Conservation (phyloP, 2,888 invertebrate genomes). For the Xestia xanthographa region DNA sequence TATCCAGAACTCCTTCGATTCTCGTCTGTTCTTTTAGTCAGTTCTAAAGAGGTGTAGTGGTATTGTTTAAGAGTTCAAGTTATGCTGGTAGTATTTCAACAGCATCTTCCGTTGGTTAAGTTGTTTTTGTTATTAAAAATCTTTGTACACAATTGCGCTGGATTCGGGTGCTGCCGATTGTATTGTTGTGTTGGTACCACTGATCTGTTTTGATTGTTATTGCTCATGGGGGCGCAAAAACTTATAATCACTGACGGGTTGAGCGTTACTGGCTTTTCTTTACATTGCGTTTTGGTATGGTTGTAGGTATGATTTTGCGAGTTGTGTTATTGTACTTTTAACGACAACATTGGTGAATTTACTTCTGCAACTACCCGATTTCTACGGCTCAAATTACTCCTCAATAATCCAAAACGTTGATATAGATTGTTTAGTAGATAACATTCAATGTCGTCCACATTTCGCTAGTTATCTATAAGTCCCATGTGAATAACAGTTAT, state of each 20-base stretch:
- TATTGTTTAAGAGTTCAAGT: slow-evolving; percentile 68
- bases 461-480: not conserved
- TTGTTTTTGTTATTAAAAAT: slow-evolving; percentile 81
- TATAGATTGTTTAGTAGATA: not conserved
- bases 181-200: slow-evolving; percentile 54
- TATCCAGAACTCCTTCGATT: slow-evolving; percentile 60
- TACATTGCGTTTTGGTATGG: not conserved
- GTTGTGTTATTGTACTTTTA: not conserved
- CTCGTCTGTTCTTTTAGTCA: slow-evolving; percentile 6
- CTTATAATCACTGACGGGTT: slow-evolving; percentile 50
- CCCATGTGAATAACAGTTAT: not conserved
- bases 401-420: no score
- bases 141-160: slow-evolving; percentile 69
- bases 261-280: slow-evolving; percentile 10
- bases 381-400: not conserved
- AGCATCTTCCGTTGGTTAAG: slow-evolving; percentile 81
- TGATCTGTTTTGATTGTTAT: slow-evolving; percentile 60
- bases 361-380: not conserved
- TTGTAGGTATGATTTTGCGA: not conserved
- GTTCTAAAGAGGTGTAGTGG: slow-evolving; percentile 25
- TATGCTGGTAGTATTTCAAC: slow-evolving; percentile 70
- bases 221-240: slow-evolving; percentile 52
- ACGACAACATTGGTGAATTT: not conserved
- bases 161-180: slow-evolving; percentile 65
- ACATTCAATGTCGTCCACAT: not conserved